A percentile compares a stretch with the other conserved stretches of the same genome.
These are phyloP conservation scores for Dasysyrphus tricinctus DNA, from an alignment of 2,888 invertebrate genomes.

Conservation along the genomic window DNA sequence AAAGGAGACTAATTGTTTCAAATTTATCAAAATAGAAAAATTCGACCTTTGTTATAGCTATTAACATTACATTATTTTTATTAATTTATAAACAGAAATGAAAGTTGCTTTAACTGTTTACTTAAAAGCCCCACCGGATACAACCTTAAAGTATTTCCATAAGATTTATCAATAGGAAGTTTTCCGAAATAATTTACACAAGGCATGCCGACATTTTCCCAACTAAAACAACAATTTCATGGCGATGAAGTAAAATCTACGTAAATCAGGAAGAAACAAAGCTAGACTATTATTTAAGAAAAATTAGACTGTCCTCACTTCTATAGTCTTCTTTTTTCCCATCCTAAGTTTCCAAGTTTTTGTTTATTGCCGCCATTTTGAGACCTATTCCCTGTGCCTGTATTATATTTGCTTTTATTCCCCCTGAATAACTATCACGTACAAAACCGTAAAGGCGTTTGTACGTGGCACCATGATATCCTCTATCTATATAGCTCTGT, in stretches of 20 bases:
- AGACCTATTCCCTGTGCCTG: not conserved
- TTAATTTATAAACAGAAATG: no score
- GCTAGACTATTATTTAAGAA: not conserved
- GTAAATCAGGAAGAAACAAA: not conserved
- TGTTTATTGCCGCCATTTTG: slow-evolving; percentile 56
- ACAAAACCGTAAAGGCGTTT: slow-evolving; percentile 60
- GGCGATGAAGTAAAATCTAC: not conserved
- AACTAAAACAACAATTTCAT: not conserved
- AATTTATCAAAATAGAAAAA: no score
- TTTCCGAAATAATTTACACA: slow-evolving; percentile 22
- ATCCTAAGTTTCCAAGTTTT: slow-evolving; percentile 40
- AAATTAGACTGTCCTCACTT: slow-evolving; percentile 1
- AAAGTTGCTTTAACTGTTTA: no score
- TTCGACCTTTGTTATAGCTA: no score
- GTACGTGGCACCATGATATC: slow-evolving; percentile 67
- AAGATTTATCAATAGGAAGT: slow-evolving; percentile 6
- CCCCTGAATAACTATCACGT: slow-evolving; percentile 64
- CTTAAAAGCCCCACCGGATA: not conserved
- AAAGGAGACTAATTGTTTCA: no score
- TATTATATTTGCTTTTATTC: slow-evolving; percentile 20
- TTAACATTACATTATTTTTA: no score
- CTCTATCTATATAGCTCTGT: not conserved
- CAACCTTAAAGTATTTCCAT: slow-evolving; percentile 28
- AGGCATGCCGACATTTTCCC: not conserved
- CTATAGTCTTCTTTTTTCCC: not conserved